phyloP scores from a whole-genome alignment of 1,140 invertebrate species.

The Listronotus oregonensis region DNA sequence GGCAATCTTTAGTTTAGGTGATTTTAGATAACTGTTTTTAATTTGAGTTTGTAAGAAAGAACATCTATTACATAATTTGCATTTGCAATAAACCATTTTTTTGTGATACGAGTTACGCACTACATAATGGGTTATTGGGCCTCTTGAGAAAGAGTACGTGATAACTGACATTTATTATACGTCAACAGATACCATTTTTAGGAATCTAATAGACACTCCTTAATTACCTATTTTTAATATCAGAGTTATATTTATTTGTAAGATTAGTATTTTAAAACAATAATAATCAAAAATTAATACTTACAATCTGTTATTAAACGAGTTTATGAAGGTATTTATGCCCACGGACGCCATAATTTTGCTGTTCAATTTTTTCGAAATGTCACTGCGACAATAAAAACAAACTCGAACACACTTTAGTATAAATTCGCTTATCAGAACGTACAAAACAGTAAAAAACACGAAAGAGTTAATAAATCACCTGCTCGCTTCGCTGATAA shows the following conservation, averaged over 20 bases:
- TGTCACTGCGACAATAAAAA: slow-evolving; percentile 17
- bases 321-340: slow-evolving; percentile 53
- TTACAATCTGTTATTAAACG: slow-evolving; percentile 55
- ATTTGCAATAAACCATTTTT: no score
- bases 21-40: no score
- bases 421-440: slow-evolving; percentile 1
- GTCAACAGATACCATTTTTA: no score
- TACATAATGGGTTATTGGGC: no score
- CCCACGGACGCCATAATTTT: slow-evolving; percentile 51
- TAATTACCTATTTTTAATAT: not conserved
- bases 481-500: not conserved
- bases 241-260: not conserved
- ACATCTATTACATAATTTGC: no score
- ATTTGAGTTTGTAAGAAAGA: no score
- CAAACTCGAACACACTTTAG: not conserved
- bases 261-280: not conserved
- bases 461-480: not conserved
- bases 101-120: no score
- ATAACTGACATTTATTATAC: no score
- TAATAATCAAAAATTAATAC: slow-evolving; percentile 34
- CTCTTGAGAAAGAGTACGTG: no score
- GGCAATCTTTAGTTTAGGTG: no score
- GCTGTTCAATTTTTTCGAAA: slow-evolving; percentile 42
- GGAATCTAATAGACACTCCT: no score
- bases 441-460: slow-evolving; percentile 5